Evolutionary conservation across 2,888 invertebrate genomes (phyloP).

Genomic region (Troides helena): DNA sequence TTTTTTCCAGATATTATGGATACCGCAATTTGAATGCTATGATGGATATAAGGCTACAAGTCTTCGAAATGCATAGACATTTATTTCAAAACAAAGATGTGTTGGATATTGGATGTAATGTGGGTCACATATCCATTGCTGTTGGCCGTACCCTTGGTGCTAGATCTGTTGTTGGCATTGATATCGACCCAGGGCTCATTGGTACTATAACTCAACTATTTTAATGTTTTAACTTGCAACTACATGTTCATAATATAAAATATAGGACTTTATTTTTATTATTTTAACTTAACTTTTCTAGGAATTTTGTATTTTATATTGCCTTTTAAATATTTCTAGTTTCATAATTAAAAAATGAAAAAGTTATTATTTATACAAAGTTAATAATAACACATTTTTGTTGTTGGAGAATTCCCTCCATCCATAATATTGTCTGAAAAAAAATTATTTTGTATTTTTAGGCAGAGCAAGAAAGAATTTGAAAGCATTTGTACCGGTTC

Average conservation of each 20-base stretch:
- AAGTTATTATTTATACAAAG: not conserved
- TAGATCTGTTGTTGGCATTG: conserved; percentile 93
- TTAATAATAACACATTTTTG: not conserved
- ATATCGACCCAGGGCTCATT: conserved; percentile 95
- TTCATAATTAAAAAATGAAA: no score
- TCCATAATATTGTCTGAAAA: not conserved
- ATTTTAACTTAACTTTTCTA: not conserved
- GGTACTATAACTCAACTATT: conserved; percentile 50
- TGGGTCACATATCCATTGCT: conserved; percentile 95
- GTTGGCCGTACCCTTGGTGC: conserved; percentile 93
- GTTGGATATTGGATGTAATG: conserved; percentile 98
- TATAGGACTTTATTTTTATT: no score
- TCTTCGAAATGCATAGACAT: conserved; percentile 88
- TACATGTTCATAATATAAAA: no score
- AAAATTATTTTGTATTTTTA: conserved; percentile 43
- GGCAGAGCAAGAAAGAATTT: conserved; percentile 71
- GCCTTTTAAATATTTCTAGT: no score
- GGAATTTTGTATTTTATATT: no score
- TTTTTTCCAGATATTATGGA: conserved; percentile 90
- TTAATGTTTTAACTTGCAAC: not conserved
- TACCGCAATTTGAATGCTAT: conserved; percentile 92
- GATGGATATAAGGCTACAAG: conserved; percentile 90
- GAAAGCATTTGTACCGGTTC: conserved; percentile 69
- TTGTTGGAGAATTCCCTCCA: not conserved
- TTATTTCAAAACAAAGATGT: conserved; percentile 94